These are phyloP conservation scores for Hirudinaria manillensis DNA, from an alignment of 2,888 invertebrate species.

Conservation along the genomic window DNA sequence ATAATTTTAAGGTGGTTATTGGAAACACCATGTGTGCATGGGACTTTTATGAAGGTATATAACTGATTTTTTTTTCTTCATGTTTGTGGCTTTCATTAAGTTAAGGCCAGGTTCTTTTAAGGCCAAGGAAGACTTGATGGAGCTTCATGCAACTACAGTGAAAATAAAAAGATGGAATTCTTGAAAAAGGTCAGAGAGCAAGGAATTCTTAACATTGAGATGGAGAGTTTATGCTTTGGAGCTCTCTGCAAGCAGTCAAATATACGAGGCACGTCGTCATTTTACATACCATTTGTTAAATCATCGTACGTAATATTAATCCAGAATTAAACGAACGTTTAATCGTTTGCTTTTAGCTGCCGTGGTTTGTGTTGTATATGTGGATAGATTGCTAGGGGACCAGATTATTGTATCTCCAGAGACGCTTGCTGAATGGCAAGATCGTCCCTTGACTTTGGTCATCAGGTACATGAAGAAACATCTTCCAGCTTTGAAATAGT, in stretches of 20 bases:
- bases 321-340: no score
- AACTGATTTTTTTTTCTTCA: neutral
- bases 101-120: constrained; percentile 46
- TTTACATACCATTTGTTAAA: no score
- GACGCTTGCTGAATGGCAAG: constrained; percentile 73
- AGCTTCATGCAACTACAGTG: constrained; percentile 86
- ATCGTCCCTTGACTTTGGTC: constrained; percentile 21
- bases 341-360: constrained; percentile 59
- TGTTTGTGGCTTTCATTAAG: constrained; percentile 2
- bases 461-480: constrained; percentile 18
- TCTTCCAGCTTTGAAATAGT: neutral
- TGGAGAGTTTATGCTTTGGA: constrained; percentile 91
- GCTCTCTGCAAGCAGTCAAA: constrained; percentile 87
- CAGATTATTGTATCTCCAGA: constrained; percentile 83
- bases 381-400: constrained; percentile 87
- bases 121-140: constrained; percentile 90
- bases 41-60: constrained; percentile 79
- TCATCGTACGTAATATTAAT: no score
- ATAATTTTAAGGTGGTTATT: constrained; percentile 64
- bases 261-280: constrained; percentile 61
- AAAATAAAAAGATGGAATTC: constrained; percentile 83
- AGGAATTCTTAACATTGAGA: constrained; percentile 89
- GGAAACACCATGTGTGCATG: constrained; percentile 94
- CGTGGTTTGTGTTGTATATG: constrained; percentile 84
- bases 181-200: constrained; percentile 59